phyloP scores from a whole-genome alignment of 1,140 invertebrate genomes.

The Euwallacea fornicatus region DNA sequence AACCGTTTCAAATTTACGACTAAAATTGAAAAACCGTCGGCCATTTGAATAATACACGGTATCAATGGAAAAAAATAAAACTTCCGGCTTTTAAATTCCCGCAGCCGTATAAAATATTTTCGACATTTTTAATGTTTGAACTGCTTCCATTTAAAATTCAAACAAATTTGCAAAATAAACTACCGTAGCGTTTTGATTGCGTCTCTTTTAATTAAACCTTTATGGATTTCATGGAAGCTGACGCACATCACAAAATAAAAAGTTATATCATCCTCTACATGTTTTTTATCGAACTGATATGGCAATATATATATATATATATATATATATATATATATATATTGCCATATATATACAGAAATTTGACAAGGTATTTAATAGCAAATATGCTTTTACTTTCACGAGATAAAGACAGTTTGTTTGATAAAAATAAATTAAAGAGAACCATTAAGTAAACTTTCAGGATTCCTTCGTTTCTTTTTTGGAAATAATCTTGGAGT shows the following conservation, averaged over 20 bases:
- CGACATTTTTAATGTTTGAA: constrained; percentile 27
- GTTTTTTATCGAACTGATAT: too few species aligned
- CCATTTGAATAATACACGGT: constrained; percentile 16
- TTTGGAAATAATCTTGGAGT: too few species aligned
- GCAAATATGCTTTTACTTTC: too few species aligned
- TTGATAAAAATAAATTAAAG: too few species aligned
- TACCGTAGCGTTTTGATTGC: constrained; percentile 29
- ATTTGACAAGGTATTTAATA: too few species aligned
- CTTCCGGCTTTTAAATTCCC: constrained; percentile 14
- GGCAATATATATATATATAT: too few species aligned
- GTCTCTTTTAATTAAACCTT: constrained; percentile 32
- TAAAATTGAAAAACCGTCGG: constrained; percentile 8
- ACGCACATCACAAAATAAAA: constrained; percentile 1
- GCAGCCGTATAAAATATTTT: constrained; percentile 20
- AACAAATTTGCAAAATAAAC: constrained; percentile 32
- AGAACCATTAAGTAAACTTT: too few species aligned
- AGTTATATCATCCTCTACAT: background rate
- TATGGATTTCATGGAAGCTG: constrained; percentile 25
- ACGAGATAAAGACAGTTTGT: too few species aligned
- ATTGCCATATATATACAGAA: too few species aligned
- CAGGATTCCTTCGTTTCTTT: too few species aligned
- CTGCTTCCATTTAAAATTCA: constrained; percentile 29
- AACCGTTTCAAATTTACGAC: constrained; percentile 6
- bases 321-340: too few species aligned
- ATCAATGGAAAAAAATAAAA: constrained; percentile 16